Base-by-base conservation (phyloP, 2,888 invertebrate genomes). In the Tipula unca region DNA sequence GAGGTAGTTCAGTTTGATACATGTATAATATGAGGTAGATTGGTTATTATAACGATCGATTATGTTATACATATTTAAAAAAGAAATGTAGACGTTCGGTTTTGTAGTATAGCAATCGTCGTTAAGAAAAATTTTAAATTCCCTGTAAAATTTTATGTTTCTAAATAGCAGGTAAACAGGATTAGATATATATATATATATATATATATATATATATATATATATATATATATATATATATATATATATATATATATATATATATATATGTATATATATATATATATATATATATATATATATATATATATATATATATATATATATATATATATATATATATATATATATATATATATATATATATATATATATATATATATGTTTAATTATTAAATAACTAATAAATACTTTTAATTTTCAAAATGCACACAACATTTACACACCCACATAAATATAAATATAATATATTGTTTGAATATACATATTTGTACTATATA, bases 351-450 rank as follows among this genome's bases (percentile, higher is more conserved):
- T 48, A 48, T 17, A n/a, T 69, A 25, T 69, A 69, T 25, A 69
- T 69, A 69, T 69, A 6, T 69, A 69, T 69, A 25, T 69, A 69
- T n/a, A 48, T 48, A 17, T 39, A 69, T 25, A 69, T 20, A 54
- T 48, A 48, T 17, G n/a, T n/a, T n/a, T n/a, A n/a, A n/a, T 69
- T 69, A 25, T 69, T 69, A 69, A 69, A 69, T 25, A 69, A 48
- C 20, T 69, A 69, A 69, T 69, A 69, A 69, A 69, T 69, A 69
- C 25, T 69, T 10, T 69, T 69, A 69, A 69, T 20, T 69, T 69
- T 69, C 25, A 69, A 69, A 69, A 69, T 69, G 69, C 69, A 69
- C 69, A 69, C 69, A 69, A 69, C 69, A 69, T 69, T 69, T 69
- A 69, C 69, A 69, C 69, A 69, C 69, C 69, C 69, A 69, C 69